A percentile compares a stretch with the other conserved stretches of the same genome.
Conservation (phyloP, 2,888 invertebrate genomes). For the Sinohyriopsis cumingii region DNA sequence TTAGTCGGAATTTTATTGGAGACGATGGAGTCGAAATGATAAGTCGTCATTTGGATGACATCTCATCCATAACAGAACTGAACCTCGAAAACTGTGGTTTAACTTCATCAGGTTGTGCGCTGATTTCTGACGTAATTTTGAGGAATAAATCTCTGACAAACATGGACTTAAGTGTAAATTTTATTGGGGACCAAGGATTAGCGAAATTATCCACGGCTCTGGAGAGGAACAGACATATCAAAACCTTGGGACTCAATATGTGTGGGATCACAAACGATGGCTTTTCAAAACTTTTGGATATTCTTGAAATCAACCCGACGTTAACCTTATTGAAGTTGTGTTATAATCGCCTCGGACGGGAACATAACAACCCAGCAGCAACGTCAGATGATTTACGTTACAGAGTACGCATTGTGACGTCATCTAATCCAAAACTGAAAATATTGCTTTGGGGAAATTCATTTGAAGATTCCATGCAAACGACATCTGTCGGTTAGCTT, state of each 20-base stretch:
- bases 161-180: conserved; percentile 66
- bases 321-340: conserved; percentile 65
- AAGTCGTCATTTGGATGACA: conserved; percentile 58
- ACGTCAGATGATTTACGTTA: conserved; percentile 64
- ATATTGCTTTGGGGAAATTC: conserved; percentile 69
- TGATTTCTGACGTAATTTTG: conserved; percentile 60
- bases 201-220: conserved; percentile 59
- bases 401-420: conserved; percentile 62
- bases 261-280: conserved; percentile 68
- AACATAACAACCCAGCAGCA: conserved; percentile 50
- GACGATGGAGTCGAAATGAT: conserved; percentile 61
- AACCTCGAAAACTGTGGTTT: conserved; percentile 68
- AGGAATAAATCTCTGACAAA: conserved; percentile 56
- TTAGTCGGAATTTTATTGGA: conserved; percentile 66
- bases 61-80: conserved; percentile 58
- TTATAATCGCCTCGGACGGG: conserved; percentile 66
- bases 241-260: conserved; percentile 68
- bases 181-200: conserved; percentile 61
- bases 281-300: conserved; percentile 62
- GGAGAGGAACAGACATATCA: conserved; percentile 57
- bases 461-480: conserved; percentile 52
- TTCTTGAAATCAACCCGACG: conserved; percentile 61
- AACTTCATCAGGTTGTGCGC: conserved; percentile 55
- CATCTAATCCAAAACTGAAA: conserved; percentile 67
- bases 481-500: too few relatives aligned